These are phyloP conservation scores for Oscheius myriophilus DNA, from an alignment of 2,888 invertebrate species.

Conservation along the genomic window DNA sequence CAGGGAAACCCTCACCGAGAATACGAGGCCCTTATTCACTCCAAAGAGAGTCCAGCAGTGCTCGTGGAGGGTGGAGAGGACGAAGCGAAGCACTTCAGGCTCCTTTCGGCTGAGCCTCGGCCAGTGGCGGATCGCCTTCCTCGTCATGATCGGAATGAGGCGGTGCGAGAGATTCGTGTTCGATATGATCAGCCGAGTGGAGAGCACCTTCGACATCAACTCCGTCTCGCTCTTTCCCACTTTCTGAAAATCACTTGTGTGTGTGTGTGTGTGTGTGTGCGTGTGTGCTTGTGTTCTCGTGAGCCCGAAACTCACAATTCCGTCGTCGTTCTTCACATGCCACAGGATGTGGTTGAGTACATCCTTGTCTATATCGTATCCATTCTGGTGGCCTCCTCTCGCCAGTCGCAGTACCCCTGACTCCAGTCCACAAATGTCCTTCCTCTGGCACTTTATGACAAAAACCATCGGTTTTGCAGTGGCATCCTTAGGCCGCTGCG, in stretches of 20 bases:
- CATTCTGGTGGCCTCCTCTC: neutral
- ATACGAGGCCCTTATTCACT: neutral
- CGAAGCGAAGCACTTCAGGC: neutral
- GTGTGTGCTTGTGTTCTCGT: neutral
- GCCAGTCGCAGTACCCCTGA: too few relatives aligned
- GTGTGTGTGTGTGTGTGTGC: too few relatives aligned
- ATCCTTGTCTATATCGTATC: neutral
- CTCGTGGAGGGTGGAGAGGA: too few relatives aligned
- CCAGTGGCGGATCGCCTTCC: slow-evolving; percentile 4
- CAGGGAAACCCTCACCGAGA: neutral
- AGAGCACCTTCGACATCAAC: neutral
- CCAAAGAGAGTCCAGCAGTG: neutral
- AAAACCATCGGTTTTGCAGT: too few relatives aligned
- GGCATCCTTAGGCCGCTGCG: too few relatives aligned
- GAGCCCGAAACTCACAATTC: neutral
- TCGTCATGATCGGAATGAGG: neutral
- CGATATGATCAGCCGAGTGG: neutral
- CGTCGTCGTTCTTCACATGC: slow-evolving; percentile 5
- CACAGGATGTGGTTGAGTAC: slow-evolving; percentile 5
- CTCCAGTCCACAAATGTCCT: too few relatives aligned
- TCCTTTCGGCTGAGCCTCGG: neutral
- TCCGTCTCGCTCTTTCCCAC: neutral
- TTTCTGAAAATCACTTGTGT: neutral
- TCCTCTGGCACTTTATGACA: too few relatives aligned
- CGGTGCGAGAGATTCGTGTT: neutral